Conservation (phyloP, 2,888 invertebrate genomes). For the Drosophila macrospina region DNA sequence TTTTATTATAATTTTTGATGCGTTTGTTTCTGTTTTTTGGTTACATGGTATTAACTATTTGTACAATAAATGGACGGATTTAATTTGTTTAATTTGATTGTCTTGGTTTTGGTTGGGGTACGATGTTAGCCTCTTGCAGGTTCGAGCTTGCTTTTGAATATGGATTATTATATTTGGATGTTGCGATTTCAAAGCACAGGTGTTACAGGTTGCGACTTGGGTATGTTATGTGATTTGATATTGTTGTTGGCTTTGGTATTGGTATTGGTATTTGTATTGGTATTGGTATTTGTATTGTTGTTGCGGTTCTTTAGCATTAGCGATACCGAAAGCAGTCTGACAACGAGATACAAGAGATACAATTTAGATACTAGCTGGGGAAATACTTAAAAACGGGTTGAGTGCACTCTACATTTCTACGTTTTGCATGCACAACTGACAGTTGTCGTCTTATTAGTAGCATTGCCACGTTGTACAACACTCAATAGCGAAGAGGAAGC, state of each 20-base stretch:
- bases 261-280: slow-evolving; percentile 28
- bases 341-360: slow-evolving; percentile 71
- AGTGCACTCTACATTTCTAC: slow-evolving; percentile 1
- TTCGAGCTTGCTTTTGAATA: not conserved
- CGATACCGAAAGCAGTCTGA: slow-evolving; percentile 74
- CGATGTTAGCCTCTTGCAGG: slow-evolving; percentile 40
- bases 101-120: not conserved
- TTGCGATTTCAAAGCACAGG: too few relatives aligned
- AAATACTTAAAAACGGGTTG: slow-evolving; percentile 8
- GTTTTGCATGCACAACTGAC: slow-evolving; percentile 32
- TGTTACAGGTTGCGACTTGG: slow-evolving; percentile 8
- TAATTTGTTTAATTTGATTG: slow-evolving; percentile 10
- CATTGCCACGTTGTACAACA: slow-evolving; percentile 60
- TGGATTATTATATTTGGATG: not conserved
- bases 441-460: slow-evolving; percentile 17
- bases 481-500: slow-evolving; percentile 47
- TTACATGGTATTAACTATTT: slow-evolving; percentile 15
- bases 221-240: slow-evolving; percentile 36
- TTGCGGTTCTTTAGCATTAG: slow-evolving; percentile 62
- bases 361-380: slow-evolving; percentile 37
- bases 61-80: slow-evolving; percentile 28
- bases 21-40: not conserved
- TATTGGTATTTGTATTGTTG: slow-evolving; percentile 45
- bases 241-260: slow-evolving; percentile 19
- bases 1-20: slow-evolving; percentile 4